Evolutionary conservation across 2,113 vertebrate genomes (phyloP).

Genomic region (Ia io): DNA sequence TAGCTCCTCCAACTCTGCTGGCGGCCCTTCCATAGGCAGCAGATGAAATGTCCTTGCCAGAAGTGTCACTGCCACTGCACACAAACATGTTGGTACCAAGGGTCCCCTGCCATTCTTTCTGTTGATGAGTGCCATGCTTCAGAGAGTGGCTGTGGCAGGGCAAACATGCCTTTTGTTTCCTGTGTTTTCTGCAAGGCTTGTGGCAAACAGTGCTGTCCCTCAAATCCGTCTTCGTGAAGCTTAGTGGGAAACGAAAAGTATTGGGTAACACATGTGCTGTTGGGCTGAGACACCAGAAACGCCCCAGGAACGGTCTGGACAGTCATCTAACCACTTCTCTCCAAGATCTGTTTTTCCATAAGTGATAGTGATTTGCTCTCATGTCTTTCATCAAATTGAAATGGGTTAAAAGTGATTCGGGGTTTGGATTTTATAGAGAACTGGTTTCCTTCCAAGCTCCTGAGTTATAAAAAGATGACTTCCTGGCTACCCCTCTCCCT

Average conservation of each 20-base stretch:
- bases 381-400: not conserved
- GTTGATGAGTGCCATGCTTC: not conserved
- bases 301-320: not conserved
- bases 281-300: not conserved
- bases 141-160: not conserved
- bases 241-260: not conserved
- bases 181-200: not conserved
- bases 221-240: not conserved
- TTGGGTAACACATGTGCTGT: not conserved
- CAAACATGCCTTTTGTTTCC: not conserved
- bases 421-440: not conserved
- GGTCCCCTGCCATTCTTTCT: not conserved
- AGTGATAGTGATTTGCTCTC: not conserved
- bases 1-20: not conserved
- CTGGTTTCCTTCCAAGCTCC: not conserved
- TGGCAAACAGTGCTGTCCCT: not conserved
- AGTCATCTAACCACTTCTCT: not conserved
- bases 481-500: not conserved
- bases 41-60: not conserved
- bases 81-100: fast-evolving
- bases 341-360: not conserved
- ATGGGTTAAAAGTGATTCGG: not conserved
- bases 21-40: not conserved
- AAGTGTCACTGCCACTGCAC: not conserved
- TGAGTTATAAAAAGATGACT: not conserved